Conservation (phyloP, 2,888 invertebrate genomes). For the Pandemis corylana region DNA sequence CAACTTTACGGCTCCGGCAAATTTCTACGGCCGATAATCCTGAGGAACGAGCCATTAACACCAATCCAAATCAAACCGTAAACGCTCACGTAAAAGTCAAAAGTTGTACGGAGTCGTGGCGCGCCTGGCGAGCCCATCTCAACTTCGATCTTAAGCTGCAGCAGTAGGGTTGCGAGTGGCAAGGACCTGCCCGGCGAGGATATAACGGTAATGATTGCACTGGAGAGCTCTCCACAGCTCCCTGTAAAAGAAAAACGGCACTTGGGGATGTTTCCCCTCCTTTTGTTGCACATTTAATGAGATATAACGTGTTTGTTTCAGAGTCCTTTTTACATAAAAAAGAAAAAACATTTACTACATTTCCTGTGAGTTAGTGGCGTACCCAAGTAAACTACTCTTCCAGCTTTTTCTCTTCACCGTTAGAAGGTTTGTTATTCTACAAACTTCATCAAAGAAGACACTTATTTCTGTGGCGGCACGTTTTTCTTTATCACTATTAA, state of each 20-base stretch:
- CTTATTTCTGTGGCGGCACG: no score
- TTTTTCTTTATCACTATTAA: no score
- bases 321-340: neutral
- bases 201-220: slow-evolving; percentile 35
- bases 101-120: neutral
- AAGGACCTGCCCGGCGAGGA: neutral
- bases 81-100: neutral
- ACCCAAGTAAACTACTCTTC: neutral
- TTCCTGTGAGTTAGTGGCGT: neutral
- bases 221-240: slow-evolving; percentile 29
- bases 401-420: neutral
- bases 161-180: neutral
- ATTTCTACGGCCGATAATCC: slow-evolving; percentile 9
- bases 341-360: neutral
- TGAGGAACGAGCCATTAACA: neutral
- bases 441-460: neutral
- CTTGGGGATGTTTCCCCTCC: neutral
- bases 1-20: slow-evolving; percentile 6
- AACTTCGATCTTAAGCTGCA: neutral
- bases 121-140: neutral
- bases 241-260: slow-evolving; percentile 12
- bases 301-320: slow-evolving; percentile 10
- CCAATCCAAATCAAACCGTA: slow-evolving; percentile 16
- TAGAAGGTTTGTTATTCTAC: neutral
- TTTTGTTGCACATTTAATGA: slow-evolving; percentile 24